phyloP scores from a whole-genome alignment of 2,797 vertebrate species.

The Catharus ustulatus region DNA sequence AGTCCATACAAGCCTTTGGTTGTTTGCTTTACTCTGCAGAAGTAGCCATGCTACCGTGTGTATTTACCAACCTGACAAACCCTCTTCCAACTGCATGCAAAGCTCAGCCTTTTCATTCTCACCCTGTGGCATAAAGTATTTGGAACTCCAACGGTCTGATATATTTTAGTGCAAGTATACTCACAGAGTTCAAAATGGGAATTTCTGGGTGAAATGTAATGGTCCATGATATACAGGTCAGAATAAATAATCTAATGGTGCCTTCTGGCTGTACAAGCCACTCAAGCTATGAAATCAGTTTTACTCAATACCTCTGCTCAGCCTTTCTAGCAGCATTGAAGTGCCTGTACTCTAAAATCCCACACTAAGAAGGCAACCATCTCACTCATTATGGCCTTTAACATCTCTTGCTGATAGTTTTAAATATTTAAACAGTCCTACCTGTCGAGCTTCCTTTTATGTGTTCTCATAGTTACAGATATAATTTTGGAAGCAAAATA shows the following conservation, averaged over 20 bases:
- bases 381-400: conserved; percentile 68
- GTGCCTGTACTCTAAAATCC: conserved; percentile 45
- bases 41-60: neutral
- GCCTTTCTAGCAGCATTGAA: conserved; percentile 16
- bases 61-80: neutral
- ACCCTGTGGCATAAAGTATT: neutral
- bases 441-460: conserved; percentile 74
- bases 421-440: conserved; percentile 78
- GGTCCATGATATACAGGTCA: conserved; percentile 55
- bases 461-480: conserved; percentile 78
- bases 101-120: neutral
- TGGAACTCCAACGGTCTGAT: neutral
- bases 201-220: conserved; percentile 45
- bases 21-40: neutral
- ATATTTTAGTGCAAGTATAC: neutral
- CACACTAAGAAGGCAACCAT: conserved; percentile 61
- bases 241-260: conserved; percentile 30
- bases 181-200: conserved; percentile 12
- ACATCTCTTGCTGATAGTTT: conserved; percentile 72
- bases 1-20: neutral
- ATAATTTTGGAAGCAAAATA: conserved; percentile 84
- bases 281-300: conserved; percentile 28
- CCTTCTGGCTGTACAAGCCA: conserved; percentile 46
- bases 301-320: neutral
- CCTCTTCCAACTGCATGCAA: neutral